Base-by-base conservation (phyloP, 2,113 vertebrate species). In the Vombatus ursinus region DNA sequence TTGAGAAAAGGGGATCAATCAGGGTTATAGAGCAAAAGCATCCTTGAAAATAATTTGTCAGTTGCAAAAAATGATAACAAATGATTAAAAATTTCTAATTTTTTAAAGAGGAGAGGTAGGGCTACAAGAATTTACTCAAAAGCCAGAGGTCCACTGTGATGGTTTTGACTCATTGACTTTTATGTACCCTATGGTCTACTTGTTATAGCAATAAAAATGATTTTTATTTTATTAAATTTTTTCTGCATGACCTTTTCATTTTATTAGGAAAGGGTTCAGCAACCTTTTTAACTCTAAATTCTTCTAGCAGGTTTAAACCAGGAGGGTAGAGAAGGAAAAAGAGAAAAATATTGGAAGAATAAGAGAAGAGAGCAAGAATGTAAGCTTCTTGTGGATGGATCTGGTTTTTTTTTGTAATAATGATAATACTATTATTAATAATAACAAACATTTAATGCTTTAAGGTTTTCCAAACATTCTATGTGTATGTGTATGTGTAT, bases 211-310 rank as follows among this genome's bases (percentile, higher is more conserved):
- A 95, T 93, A 95, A 16, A 48, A 93, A 44, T 90, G 19, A 48
- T 92, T 93, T 93, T 95, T 52, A 50, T 94, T 31, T 50, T 53
- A n/a, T 12, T 92, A 25, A 51, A 49, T 49, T n/a, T 90, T 96
- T 92, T 92, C 3, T 91, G 14, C 48, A 44, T 68, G 89, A 90
- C 3, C 12, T 93, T 68, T 89, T 92, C 16, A 95, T 61, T 84
- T 19, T 31, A 48, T n/a, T 68, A 68, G 57, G 31, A 31, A 68
- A 68, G 57, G 57, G 11, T 37, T 68, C 57, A 68, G 57, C 31
- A 37, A 68, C 2, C 28, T 14, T 68, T 37, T 68, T 37, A 68
- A 37, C 31, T 28, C 31, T 68, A 68, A 68, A 31, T 68, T 68
- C 14, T 37, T 68, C 12, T 16, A 24, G 22, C 11, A 0, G 22